Percentiles rank a stretch among this genome's conserved stretches.
phyloP scores from a whole-genome alignment of 2,113 vertebrate species.

The Pituophis catenifer region DNA sequence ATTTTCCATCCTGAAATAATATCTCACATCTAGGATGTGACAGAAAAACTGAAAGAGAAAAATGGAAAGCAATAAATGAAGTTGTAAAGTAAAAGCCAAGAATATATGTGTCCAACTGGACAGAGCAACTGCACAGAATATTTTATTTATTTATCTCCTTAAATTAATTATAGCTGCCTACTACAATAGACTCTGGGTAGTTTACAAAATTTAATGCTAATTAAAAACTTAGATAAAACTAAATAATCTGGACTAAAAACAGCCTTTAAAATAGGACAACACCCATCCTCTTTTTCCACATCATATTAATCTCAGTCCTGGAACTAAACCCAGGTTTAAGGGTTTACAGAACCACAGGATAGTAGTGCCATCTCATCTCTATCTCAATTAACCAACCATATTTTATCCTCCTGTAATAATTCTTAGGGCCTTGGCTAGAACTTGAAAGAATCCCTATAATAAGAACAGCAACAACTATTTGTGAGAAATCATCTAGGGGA shows the following conservation, averaged over 20 bases:
- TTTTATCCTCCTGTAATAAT: background rate
- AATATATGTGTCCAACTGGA: background rate
- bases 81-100: conserved; percentile 7
- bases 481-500: background rate
- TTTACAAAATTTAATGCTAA: background rate
- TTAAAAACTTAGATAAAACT: background rate
- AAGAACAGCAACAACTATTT: background rate
- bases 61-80: conserved; percentile 2
- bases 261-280: background rate
- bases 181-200: background rate
- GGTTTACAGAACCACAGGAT: background rate
- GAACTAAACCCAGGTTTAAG: background rate
- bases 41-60: background rate
- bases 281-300: background rate
- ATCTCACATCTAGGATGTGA: background rate
- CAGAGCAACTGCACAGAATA: background rate
- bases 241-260: background rate
- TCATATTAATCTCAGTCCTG: background rate
- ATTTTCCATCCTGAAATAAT: background rate
- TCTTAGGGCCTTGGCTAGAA: too few relatives aligned
- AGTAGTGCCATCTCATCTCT: background rate
- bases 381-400: background rate
- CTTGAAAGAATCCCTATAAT: background rate
- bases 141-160: background rate
- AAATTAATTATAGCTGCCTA: background rate